Evolutionary conservation across 2,888 invertebrate species (phyloP), one percentile per base, ranked within the genome.

Genomic region (Apamea sordens): DNA sequence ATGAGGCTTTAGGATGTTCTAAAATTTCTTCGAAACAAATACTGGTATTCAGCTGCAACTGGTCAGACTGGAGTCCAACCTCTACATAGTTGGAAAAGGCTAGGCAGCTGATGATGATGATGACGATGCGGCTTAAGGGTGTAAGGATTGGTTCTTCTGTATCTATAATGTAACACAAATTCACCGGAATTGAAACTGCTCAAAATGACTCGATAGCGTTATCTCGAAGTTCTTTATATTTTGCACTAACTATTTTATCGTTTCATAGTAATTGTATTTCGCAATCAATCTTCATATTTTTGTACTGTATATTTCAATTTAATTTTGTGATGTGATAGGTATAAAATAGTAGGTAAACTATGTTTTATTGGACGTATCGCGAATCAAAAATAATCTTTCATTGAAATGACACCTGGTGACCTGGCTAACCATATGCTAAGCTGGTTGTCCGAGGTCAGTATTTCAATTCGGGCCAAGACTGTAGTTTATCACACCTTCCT

Each of bases 151-250:
- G 47, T n/a, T 21, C 47, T 86, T 78, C 73, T 84, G 70, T 21
- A 64, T 4, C 1, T 79, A 28, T n/a, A 28, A 32, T 64, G 10
- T 67, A 5, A 70, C 59, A 59, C 28, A 44, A 65, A 67, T 61
- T 78, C 36, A 79, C 53, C 15, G 67, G 80, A 88, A 86, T 80
- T 82, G 78, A 75, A 85, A 79, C 41, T 77, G 83, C 89, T 89
- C 81, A 85, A 87, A 63, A 65, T 28, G 11, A 64, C 64, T 76
- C 69, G 73, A 76, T 85, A 82, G 44, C 56, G 61, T 82, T 87
- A 89, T 83, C 79, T 72, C 56, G 61, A n/a, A 67, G 18, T 64
- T 75, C 59, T 75, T 53, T 67, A 74, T 71, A 81, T 85, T 85
- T 85, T 85, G 75, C 87, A 77, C 50, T 70, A 82, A 77, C 41